Percentiles rank a stretch among this genome's conserved stretches.
Conservation (phyloP, 2,797 vertebrate genomes). For the Limosa lapponica region DNA sequence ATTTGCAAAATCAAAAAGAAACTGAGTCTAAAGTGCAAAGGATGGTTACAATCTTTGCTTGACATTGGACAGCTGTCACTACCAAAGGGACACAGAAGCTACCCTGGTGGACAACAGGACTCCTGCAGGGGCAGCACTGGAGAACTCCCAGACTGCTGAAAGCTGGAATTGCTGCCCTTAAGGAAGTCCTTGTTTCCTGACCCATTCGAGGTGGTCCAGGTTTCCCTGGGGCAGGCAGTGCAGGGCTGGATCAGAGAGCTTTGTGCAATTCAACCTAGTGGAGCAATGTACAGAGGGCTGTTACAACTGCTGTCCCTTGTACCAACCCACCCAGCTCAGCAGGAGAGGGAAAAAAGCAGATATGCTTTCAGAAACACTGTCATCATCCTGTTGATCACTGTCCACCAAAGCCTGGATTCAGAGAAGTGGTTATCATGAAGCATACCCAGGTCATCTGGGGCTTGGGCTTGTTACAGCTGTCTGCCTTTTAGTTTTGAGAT, state of each 20-base stretch:
- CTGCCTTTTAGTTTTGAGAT: background rate
- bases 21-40: background rate
- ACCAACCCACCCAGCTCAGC: background rate
- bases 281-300: background rate
- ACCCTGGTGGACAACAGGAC: background rate
- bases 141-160: background rate
- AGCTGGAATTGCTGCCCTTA: background rate
- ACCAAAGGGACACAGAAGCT: background rate
- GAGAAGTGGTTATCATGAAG: background rate
- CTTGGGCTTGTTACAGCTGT: background rate
- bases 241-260: background rate
- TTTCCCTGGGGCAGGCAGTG: background rate
- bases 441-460: background rate
- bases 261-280: fast-evolving
- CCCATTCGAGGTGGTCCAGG: background rate
- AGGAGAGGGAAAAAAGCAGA: background rate
- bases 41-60: background rate
- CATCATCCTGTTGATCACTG: background rate
- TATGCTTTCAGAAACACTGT: background rate
- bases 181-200: background rate
- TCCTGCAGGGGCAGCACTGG: background rate
- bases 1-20: background rate
- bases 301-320: background rate
- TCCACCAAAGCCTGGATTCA: background rate
- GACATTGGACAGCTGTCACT: background rate